These are phyloP conservation scores for Hippocampus comes DNA, from an alignment of 2,113 vertebrate species.

Conservation along the genomic window DNA sequence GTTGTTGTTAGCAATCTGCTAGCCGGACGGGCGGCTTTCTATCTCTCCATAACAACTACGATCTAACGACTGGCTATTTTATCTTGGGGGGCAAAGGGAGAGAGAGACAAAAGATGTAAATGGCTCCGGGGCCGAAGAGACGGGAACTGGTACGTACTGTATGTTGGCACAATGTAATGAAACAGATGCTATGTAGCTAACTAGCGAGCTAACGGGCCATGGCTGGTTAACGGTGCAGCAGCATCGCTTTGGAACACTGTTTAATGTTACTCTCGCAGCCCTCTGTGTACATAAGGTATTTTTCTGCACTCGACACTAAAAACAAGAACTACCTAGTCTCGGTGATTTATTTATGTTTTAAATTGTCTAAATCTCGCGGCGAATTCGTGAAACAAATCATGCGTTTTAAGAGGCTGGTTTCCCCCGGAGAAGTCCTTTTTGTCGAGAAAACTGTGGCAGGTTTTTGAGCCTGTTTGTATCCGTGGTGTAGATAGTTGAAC, in stretches of 20 bases:
- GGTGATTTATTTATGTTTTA: not conserved
- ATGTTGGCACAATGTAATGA: not conserved
- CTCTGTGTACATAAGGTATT: not conserved
- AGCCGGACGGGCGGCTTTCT: not conserved
- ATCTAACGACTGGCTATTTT: constrained; percentile 18
- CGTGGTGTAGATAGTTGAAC: not conserved
- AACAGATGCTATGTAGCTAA: not conserved
- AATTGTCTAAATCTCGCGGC: not conserved
- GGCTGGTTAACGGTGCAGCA: constrained; percentile 18
- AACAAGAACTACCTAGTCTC: not conserved
- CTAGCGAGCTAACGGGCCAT: constrained; percentile 9
- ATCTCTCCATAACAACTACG: not conserved
- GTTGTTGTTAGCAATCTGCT: constrained; percentile 33
- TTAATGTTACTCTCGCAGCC: not conserved
- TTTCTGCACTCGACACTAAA: too few species aligned
- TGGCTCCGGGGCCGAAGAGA: constrained; percentile 49
- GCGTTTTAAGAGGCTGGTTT: too few species aligned
- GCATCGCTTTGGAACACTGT: constrained; percentile 38
- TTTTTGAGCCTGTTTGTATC: too few species aligned
- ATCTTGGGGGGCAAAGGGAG: constrained; percentile 2
- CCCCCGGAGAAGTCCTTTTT: too few species aligned
- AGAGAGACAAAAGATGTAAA: constrained; percentile 55
- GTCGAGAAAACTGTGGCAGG: too few species aligned
- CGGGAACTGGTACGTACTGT: constrained; percentile 60
- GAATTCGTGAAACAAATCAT: not conserved